Evolutionary conservation across 2,113 vertebrate species (phyloP).

Genomic region (Casuarius casuarius): DNA sequence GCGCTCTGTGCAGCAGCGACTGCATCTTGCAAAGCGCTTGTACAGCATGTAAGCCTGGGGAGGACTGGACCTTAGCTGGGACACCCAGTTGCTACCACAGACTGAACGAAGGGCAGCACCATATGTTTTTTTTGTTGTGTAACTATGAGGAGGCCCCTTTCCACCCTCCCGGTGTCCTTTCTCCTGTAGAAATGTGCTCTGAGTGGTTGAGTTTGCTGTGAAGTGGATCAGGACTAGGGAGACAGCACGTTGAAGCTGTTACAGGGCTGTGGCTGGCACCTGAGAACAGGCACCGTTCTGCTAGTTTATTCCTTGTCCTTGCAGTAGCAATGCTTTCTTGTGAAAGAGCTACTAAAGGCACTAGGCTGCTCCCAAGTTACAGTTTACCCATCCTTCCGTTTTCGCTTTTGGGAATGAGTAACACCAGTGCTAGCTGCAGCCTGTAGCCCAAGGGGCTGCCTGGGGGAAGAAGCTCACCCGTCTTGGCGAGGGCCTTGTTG

Average conservation of each 20-base stretch:
- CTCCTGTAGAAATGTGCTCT: background rate
- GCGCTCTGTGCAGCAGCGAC: too few species aligned
- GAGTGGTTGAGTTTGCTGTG: background rate
- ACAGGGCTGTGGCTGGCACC: too few species aligned
- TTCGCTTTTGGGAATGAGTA: background rate
- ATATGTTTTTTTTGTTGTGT: background rate
- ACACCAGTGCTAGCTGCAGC: too few species aligned
- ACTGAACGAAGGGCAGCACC: background rate
- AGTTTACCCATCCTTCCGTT: background rate
- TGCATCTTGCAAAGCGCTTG: background rate
- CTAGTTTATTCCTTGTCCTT: background rate
- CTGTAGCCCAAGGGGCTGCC: background rate
- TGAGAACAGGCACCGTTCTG: too few species aligned
- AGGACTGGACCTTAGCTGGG: background rate
- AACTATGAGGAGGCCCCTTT: background rate
- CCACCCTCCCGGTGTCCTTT: background rate
- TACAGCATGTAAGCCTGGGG: too few species aligned
- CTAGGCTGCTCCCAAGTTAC: background rate
- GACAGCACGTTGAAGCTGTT: background rate
- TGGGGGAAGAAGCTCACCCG: background rate
- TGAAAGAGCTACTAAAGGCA: background rate
- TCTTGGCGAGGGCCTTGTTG: background rate
- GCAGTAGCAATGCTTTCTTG: background rate
- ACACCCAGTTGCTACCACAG: too few species aligned
- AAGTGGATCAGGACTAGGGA: too few species aligned